These are phyloP conservation scores for Pedionomus torquatus DNA, from an alignment of 2,113 vertebrate species.

Conservation along the genomic window DNA sequence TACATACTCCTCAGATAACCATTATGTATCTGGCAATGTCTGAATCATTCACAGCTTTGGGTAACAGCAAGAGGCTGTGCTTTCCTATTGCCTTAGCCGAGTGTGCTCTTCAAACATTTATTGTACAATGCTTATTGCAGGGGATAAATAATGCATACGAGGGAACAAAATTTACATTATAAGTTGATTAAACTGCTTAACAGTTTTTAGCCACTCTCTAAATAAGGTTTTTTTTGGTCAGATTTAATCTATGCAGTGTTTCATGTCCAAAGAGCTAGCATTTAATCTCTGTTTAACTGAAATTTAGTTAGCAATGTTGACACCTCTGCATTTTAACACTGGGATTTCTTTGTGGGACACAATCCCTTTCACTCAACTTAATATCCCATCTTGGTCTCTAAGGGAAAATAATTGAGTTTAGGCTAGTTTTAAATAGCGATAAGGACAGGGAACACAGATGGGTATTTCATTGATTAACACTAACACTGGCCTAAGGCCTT, in stretches of 20 bases:
- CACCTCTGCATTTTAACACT: conserved; percentile 89
- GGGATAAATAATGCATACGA: conserved; percentile 78
- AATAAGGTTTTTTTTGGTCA: conserved; percentile 84
- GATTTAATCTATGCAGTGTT: conserved; percentile 85
- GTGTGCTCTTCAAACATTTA: conserved; percentile 47
- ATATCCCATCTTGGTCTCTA: conserved; percentile 98
- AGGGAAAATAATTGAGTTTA: conserved; percentile 99
- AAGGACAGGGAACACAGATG: conserved; percentile 96
- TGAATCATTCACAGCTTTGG: conserved; percentile 44
- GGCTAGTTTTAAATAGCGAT: conserved; percentile 99
- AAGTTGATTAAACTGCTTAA: conserved; percentile 83
- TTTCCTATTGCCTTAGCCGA: conserved; percentile 45
- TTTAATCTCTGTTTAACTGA: conserved; percentile 97
- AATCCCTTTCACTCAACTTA: conserved; percentile 96
- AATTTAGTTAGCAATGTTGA: conserved; percentile 93
- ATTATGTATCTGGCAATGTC: conserved; percentile 58
- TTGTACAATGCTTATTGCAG: conserved; percentile 34
- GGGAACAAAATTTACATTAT: conserved; percentile 78
- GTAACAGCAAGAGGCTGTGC: conserved; percentile 44
- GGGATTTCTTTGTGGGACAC: conserved; percentile 87
- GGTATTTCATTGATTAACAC: conserved; percentile 97
- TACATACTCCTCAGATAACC: conserved; percentile 33
- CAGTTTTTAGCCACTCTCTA: conserved; percentile 85
- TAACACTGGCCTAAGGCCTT: conserved; percentile 93
- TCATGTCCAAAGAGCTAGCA: conserved; percentile 81